Conservation (phyloP, 2,113 vertebrate genomes). For the Colossoma macropomum region DNA sequence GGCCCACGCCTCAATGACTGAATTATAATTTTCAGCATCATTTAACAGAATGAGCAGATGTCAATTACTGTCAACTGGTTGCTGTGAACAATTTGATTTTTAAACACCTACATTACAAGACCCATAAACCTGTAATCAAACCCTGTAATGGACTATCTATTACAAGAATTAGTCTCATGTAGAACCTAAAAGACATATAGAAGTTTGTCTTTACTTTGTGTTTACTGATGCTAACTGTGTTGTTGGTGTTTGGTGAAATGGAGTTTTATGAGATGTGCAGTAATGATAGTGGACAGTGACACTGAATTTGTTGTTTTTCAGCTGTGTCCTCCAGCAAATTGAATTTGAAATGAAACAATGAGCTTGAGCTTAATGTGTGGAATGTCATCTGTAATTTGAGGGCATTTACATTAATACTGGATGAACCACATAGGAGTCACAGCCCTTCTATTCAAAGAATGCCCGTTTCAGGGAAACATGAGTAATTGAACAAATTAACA, state of each 20-base stretch:
- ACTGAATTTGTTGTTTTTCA: not conserved
- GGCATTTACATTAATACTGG: not conserved
- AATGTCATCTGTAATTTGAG: not conserved
- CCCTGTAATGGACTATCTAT: slow-evolving; percentile 23
- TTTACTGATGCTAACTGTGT: not conserved
- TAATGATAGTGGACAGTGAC: not conserved
- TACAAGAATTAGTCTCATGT: not conserved
- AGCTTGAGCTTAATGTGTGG: not conserved
- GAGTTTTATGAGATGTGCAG: not conserved
- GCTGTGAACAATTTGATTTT: slow-evolving; percentile 34
- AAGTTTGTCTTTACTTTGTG: slow-evolving; percentile 7
- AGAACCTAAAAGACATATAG: not conserved
- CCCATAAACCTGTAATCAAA: slow-evolving; percentile 51
- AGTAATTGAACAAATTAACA: not conserved
- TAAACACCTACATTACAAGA: slow-evolving; percentile 46
- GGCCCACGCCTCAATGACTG: slow-evolving; percentile 32
- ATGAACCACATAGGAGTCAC: not conserved
- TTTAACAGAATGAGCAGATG: slow-evolving; percentile 51
- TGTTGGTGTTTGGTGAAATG: not conserved
- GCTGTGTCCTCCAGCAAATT: not conserved
- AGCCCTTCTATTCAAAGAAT: not conserved
- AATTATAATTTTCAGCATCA: slow-evolving; percentile 56
- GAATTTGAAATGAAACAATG: not conserved
- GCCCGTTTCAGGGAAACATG: not conserved
- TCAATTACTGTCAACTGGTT: slow-evolving; percentile 54